A percentile compares a stretch with the other conserved stretches of the same genome.
phyloP scores from a whole-genome alignment of 2,888 invertebrate species.

The Cephus spinipes region DNA sequence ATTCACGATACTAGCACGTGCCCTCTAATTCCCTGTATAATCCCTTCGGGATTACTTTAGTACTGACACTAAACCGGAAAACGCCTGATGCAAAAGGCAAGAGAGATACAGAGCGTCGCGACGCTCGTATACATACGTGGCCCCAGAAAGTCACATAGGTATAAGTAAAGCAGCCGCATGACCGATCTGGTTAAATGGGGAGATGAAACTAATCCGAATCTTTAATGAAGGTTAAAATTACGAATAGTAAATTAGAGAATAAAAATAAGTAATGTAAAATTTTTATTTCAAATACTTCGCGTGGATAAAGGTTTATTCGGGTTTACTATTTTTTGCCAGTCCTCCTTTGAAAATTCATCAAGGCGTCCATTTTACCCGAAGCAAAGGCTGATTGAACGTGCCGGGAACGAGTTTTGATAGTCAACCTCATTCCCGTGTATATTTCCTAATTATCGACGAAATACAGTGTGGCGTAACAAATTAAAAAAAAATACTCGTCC shows the following conservation, averaged over 20 bases:
- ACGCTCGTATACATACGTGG: not conserved
- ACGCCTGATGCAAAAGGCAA: not conserved
- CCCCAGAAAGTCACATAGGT: not conserved
- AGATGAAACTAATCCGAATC: not conserved
- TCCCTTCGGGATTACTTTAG: not conserved
- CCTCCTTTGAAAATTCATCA: not conserved
- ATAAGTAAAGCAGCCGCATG: too few species aligned
- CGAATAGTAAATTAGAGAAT: not conserved
- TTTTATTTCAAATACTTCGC: not conserved
- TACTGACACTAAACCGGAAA: not conserved
- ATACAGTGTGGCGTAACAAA: not conserved
- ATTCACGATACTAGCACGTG: not conserved
- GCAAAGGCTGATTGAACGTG: not conserved
- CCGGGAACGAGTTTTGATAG: not conserved
- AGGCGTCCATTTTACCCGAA: not conserved
- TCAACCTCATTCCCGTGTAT: not conserved
- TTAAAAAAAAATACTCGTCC: not conserved
- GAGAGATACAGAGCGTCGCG: not conserved
- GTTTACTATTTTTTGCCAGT: not conserved
- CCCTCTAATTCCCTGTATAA: not conserved
- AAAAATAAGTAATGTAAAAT: not conserved
- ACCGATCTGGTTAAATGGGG: not conserved
- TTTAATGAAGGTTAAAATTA: not conserved
- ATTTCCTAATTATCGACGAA: not conserved
- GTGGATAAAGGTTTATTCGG: not conserved